Conservation (phyloP, 2,113 vertebrate genomes). For the crab-eating macaque (Macaca fascicularis) region DNA sequence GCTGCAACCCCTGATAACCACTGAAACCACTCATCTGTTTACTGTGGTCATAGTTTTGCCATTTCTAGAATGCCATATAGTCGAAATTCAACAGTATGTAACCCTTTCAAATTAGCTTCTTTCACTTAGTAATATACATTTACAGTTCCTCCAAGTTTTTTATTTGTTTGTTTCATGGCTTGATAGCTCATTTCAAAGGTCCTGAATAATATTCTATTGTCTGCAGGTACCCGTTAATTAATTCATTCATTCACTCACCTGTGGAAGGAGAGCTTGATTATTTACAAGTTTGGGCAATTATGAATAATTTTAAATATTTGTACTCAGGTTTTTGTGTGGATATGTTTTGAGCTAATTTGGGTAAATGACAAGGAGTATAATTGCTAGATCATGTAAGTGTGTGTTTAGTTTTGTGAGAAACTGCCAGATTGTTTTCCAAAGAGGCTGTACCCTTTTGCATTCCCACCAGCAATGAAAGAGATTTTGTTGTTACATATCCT, state of each 20-base stretch:
- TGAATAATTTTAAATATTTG: background rate
- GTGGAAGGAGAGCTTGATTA: background rate
- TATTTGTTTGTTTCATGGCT: background rate
- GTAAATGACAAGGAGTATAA: background rate
- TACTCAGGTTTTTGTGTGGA: background rate
- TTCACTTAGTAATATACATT: background rate
- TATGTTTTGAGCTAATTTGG: background rate
- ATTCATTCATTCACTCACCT: background rate
- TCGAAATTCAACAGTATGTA: background rate
- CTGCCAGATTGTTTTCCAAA: background rate
- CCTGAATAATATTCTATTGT: background rate
- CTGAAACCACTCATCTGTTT: background rate
- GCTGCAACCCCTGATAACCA: background rate
- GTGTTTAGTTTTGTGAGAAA: background rate
- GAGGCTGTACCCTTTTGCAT: background rate
- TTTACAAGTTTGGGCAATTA: background rate
- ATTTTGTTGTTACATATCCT: background rate
- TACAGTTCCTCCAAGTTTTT: background rate
- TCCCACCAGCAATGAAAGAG: background rate
- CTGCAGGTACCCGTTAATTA: background rate
- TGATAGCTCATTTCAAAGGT: background rate
- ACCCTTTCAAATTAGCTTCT: background rate
- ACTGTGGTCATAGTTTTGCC: background rate
- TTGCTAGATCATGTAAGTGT: background rate
- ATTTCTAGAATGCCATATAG: background rate